Evolutionary conservation across 2,113 vertebrate genomes (phyloP).

Genomic region (Pluvianellus socialis): DNA sequence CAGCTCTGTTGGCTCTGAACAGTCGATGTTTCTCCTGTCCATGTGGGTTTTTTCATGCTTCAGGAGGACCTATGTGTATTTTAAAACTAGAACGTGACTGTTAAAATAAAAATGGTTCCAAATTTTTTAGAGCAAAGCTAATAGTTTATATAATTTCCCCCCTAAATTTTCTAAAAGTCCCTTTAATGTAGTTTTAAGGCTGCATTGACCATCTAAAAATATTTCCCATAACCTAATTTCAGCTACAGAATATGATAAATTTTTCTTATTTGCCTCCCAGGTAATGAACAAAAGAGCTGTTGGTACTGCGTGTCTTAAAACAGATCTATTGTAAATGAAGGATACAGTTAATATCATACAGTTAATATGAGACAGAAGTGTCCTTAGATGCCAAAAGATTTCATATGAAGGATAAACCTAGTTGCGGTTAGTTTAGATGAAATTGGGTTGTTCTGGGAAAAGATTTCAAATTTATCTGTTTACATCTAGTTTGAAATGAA

Average conservation of each 20-base stretch:
- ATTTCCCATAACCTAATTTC: not conserved
- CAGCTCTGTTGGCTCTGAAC: not conserved
- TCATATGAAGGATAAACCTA: not conserved
- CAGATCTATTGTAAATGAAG: not conserved
- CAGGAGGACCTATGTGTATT: not conserved
- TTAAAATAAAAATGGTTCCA: not conserved
- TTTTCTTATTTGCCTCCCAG: not conserved
- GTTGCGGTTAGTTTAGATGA: not conserved
- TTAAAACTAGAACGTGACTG: not conserved
- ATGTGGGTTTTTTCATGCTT: not conserved
- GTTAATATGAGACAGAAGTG: not conserved
- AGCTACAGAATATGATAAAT: not conserved
- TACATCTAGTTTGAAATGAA: not conserved
- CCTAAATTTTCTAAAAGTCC: not conserved
- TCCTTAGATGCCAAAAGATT: not conserved
- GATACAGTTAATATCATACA: not conserved
- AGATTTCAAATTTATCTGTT: not conserved
- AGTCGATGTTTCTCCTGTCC: not conserved
- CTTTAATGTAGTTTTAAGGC: not conserved
- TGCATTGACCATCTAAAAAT: not conserved
- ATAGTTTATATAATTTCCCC: not conserved
- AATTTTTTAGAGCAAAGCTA: not conserved
- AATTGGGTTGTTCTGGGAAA: not conserved
- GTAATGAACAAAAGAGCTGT: not conserved
- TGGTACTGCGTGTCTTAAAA: not conserved